Base-by-base conservation (phyloP, 2,888 invertebrate genomes). In the Piscicola geometra region DNA sequence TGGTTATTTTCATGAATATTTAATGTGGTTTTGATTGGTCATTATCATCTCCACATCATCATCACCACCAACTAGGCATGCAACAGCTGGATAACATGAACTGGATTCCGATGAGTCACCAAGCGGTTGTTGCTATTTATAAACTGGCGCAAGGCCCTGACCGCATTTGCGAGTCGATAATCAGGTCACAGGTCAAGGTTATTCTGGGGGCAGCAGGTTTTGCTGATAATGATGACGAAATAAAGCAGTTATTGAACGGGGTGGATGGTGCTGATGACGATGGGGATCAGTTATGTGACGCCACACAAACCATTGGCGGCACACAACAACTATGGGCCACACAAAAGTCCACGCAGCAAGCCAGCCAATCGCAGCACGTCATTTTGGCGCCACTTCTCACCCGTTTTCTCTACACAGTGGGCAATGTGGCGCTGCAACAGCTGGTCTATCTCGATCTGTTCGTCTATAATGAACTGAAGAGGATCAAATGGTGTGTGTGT, bases 391-490 rank as follows among this genome's bases (percentile, higher is more conserved):
- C 79, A 60, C 76, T 83, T 47, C 85, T 83, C 84, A 82, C 88
- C 15, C 86, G 88, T 72, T 85, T 89, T 21, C 80, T 89, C 69
- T 85, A 86, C 78, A 83, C 91, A 30, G 85, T 92, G 76, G 94
- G 94, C 2, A 91, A 92, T 78, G 87, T 92, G 78, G 92, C 92
- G 0, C 85, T 86, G 67, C 90, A 91, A 80, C 91, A 93, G 82
- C 89, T 93, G 83, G 90, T 92, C 72, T 91, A 91, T 83, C 88
- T 95, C 76, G 94, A 96, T 82, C 90, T 91, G 36, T 89, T 88
- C 79, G 90, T 94, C 2, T 92, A 93, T 81, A 91, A 91, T 78
- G 94, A 94, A 85, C 87, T 94, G 81, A 91, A 91, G 83, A 87
- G 90, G 76, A 87, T 91, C 9, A 88, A 89, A 25, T 28, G 28